Evolutionary conservation across 2,113 vertebrate genomes (phyloP).

Genomic region (Equus przewalskii): DNA sequence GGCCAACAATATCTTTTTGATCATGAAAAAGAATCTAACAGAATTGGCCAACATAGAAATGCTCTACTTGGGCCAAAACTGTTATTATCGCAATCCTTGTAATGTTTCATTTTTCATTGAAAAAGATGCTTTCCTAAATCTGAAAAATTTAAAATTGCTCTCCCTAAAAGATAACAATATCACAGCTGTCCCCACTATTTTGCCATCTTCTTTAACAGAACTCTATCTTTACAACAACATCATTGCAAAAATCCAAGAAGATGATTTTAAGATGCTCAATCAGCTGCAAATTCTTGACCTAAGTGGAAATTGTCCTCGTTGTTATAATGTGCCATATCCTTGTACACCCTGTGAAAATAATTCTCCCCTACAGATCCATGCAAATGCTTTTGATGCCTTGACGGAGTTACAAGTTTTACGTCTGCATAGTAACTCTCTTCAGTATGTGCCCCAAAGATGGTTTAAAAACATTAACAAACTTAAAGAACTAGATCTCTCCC

Average conservation of each 20-base stretch:
- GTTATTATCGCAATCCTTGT: slow-evolving; percentile 96
- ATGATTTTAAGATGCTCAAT: slow-evolving; percentile 91
- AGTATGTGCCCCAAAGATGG: slow-evolving; percentile 87
- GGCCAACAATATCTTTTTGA: slow-evolving; percentile 92
- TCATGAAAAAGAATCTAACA: slow-evolving; percentile 90
- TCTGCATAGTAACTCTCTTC: slow-evolving; percentile 95
- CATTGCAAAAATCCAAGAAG: slow-evolving; percentile 88
- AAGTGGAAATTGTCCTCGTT: slow-evolving; percentile 97
- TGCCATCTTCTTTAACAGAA: slow-evolving; percentile 92
- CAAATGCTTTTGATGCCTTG: slow-evolving; percentile 90
- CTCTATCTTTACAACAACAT: slow-evolving; percentile 96
- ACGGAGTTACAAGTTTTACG: slow-evolving; percentile 91
- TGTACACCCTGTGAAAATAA: slow-evolving; percentile 92
- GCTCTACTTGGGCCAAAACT: slow-evolving; percentile 96
- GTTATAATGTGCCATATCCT: slow-evolving; percentile 95
- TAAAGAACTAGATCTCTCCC: slow-evolving; percentile 93
- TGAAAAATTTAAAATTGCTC: slow-evolving; percentile 91
- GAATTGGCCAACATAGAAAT: slow-evolving; percentile 90
- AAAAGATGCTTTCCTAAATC: slow-evolving; percentile 89
- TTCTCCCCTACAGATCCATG: slow-evolving; percentile 88
- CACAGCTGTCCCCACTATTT: slow-evolving; percentile 89
- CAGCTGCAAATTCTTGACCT: slow-evolving; percentile 95
- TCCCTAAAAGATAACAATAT: slow-evolving; percentile 96
- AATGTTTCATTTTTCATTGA: slow-evolving; percentile 92
- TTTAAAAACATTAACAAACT: slow-evolving; percentile 90